Evolutionary conservation across 2,113 vertebrate genomes (phyloP).

Genomic region (Acinonyx jubatus): DNA sequence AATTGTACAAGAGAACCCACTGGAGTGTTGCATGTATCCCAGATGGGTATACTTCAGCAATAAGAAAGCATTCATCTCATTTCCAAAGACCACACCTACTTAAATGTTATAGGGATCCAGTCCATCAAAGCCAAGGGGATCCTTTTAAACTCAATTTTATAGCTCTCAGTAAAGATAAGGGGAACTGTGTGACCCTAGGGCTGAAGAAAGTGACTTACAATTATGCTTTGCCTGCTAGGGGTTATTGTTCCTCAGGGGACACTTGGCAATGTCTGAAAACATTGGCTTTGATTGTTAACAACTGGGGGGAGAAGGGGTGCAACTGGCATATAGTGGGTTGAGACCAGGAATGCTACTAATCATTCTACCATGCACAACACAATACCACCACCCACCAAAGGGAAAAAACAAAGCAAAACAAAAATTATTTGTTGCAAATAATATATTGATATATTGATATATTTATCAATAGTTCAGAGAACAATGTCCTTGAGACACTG

Average conservation of each 20-base stretch:
- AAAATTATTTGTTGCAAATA: background rate
- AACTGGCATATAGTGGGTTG: background rate
- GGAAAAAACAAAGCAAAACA: background rate
- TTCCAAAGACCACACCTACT: background rate
- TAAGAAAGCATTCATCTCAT: background rate
- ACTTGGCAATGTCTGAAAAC: background rate
- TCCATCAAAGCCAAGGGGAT: background rate
- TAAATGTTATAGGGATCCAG: background rate
- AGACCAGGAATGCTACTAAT: background rate
- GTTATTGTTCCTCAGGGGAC: background rate
- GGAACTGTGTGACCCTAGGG: background rate
- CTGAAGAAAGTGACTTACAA: background rate
- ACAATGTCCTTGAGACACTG: background rate
- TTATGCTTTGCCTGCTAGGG: background rate
- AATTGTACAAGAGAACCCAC: background rate
- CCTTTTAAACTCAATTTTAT: constrained; percentile 16
- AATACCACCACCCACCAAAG: background rate
- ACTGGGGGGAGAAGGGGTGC: background rate
- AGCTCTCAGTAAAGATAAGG: background rate
- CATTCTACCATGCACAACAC: background rate
- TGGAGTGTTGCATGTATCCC: background rate
- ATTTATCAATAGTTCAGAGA: background rate
- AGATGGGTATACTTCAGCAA: background rate
- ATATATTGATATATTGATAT: too few species aligned
- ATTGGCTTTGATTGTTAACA: background rate